phyloP scores from a whole-genome alignment of 2,888 invertebrate genomes.

The Lepas anatifera region DNA sequence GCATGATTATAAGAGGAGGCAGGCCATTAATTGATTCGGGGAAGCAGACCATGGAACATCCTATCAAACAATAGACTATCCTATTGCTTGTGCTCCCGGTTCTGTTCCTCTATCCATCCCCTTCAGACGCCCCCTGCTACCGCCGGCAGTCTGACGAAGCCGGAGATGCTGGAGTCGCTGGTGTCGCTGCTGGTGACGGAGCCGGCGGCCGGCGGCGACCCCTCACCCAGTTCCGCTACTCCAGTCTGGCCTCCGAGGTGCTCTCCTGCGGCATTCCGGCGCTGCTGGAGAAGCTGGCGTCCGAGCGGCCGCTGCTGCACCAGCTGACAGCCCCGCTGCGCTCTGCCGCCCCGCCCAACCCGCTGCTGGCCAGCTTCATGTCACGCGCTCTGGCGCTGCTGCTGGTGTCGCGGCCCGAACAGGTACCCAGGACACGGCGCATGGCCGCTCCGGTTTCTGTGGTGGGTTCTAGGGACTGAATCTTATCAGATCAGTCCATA shows the following conservation, averaged over 20 bases:
- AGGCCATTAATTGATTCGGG: no score
- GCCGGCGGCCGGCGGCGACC: slow-evolving; percentile 61
- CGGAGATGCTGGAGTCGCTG: slow-evolving; percentile 72
- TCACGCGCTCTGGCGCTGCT: slow-evolving; percentile 87
- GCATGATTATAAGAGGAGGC: no score
- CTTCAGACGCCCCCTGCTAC: no score
- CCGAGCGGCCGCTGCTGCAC: slow-evolving; percentile 61
- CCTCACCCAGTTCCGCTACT: slow-evolving; percentile 74
- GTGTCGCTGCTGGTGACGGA: slow-evolving; percentile 75
- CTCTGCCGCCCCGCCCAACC: slow-evolving; percentile 75
- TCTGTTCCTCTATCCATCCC: no score
- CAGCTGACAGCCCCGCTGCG: slow-evolving; percentile 81
- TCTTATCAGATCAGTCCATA: no score
- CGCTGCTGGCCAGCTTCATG: slow-evolving; percentile 87
- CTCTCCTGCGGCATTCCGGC: slow-evolving; percentile 75
- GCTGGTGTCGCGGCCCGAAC: slow-evolving; percentile 73
- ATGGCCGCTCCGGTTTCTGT: no score
- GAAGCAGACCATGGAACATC: no score
- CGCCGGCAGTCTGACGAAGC: slow-evolving; percentile 60
- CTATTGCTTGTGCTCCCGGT: no score
- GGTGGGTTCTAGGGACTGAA: no score
- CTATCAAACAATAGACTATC: no score
- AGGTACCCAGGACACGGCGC: slow-evolving; percentile 42
- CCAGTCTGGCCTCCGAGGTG: slow-evolving; percentile 87
- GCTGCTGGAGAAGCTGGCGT: slow-evolving; percentile 72